Evolutionary conservation across 2,113 vertebrate genomes (phyloP), one percentile per base, ranked within the genome.

Genomic region (Neogale vison): DNA sequence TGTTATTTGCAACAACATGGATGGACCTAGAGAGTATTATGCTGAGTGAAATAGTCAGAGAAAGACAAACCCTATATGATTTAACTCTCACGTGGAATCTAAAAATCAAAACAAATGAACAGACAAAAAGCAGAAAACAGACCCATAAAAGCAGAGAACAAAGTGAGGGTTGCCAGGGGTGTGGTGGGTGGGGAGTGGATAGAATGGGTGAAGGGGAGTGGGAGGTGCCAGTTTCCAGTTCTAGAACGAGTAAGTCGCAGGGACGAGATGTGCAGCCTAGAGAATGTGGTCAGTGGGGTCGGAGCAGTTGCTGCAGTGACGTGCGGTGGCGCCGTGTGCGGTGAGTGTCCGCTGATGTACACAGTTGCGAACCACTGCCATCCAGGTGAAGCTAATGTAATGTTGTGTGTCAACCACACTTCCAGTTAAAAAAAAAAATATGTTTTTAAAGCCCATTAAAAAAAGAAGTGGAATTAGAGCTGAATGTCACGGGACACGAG

Each of bases 281-380:
- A 7, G 74, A 76, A 47, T 9, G 4, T 10, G 24, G 14, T 17
- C 74, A 29, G 17, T 18, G 42, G 42, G 18, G 8, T 18, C 0
- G 26, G 3, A 47, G 8, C 17, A 10, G 42, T 47, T 47, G 1
- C 17, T 31, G 7, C 9, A 45, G 26, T 18, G 26, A 31, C 42
- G 26, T 17, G 74, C 9, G 8, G 74, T 2, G 31, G 74, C 7
- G 7, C 29, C 4, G 0, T 26, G 17, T 31, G 42, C 0, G 72
- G 26, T 2, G 42, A 31, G 42, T 1, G 2, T 1, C 7, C 14
- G 4, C 7, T 77, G 47, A 47, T 1, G 26, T 18, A 18, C 1
- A 47, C 14, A 9, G 42, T 4, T 47, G 74, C 3, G 42, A 77
- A 18, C 47, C 26, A 29, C 74, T 10, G 7, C 29, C 8, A 10